Evolutionary conservation across 2,113 vertebrate species (phyloP).

Genomic region (Myiozetetes cayanensis): DNA sequence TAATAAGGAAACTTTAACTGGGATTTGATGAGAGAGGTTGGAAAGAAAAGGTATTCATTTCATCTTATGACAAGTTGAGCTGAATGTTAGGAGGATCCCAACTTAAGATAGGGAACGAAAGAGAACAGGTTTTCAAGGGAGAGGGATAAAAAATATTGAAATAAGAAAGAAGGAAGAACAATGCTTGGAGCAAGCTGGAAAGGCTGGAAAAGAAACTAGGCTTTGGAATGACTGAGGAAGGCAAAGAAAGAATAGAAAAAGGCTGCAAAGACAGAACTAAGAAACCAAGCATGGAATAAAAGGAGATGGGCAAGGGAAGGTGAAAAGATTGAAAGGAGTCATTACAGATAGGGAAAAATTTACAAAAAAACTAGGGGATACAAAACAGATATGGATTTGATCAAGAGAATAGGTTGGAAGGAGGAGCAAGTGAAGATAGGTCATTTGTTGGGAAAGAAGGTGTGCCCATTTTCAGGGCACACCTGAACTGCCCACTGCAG

Average conservation of each 20-base stretch:
- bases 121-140: not conserved
- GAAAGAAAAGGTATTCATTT: not conserved
- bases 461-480: not conserved
- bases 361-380: not conserved
- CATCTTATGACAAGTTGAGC: not conserved
- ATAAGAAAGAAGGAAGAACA: not conserved
- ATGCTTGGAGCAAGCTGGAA: not conserved
- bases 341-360: not conserved
- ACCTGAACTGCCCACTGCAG: too few relatives aligned
- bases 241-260: not conserved
- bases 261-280: not conserved
- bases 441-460: not conserved
- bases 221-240: not conserved
- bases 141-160: not conserved
- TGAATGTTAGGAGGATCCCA: not conserved
- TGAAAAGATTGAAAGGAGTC: not conserved
- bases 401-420: not conserved
- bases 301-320: not conserved
- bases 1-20: not conserved
- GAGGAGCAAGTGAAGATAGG: not conserved
- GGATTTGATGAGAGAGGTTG: not conserved
- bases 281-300: not conserved
- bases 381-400: not conserved
- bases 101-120: not conserved
- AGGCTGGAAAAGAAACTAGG: not conserved